Percentiles rank a stretch among this genome's conserved stretches.
phyloP scores from a whole-genome alignment of 2,888 invertebrate species.

The Calephelis perditalis region DNA sequence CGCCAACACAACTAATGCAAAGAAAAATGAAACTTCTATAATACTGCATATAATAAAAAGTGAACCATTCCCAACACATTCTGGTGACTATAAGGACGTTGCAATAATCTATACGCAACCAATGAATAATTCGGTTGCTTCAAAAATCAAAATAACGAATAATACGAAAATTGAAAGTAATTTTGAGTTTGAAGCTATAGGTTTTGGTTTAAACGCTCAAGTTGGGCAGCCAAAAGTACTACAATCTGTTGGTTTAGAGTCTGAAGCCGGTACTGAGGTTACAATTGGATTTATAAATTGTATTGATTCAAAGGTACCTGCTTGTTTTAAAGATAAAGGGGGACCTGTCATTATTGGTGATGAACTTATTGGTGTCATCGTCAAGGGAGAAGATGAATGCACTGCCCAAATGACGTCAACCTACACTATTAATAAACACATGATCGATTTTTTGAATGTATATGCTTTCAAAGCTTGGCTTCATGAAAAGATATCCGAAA shows the following conservation, averaged over 20 bases:
- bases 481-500: slow-evolving; percentile 54
- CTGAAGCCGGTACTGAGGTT: slow-evolving; percentile 26
- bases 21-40: slow-evolving; percentile 43
- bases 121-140: slow-evolving; percentile 48
- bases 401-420: slow-evolving; percentile 50
- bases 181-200: slow-evolving; percentile 51
- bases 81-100: slow-evolving; percentile 49
- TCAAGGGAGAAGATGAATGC: slow-evolving; percentile 51
- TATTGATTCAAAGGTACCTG: slow-evolving; percentile 56
- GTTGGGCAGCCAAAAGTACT: slow-evolving; percentile 47
- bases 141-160: slow-evolving; percentile 55
- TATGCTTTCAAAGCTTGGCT: slow-evolving; percentile 61
- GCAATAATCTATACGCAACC: slow-evolving; percentile 59
- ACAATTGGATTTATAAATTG: slow-evolving; percentile 55
- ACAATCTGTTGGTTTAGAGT: slow-evolving; percentile 58
- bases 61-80: slow-evolving; percentile 57
- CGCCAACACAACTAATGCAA: slow-evolving; percentile 52
- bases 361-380: slow-evolving; percentile 57
- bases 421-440: slow-evolving; percentile 53
- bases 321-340: slow-evolving; percentile 62
- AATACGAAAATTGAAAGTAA: slow-evolving; percentile 41
- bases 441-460: slow-evolving; percentile 52
- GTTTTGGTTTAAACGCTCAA: slow-evolving; percentile 61
- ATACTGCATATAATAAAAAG: slow-evolving; percentile 49
- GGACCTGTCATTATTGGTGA: slow-evolving; percentile 56